A percentile compares a stretch with the other conserved stretches of the same genome.
Conservation (phyloP, 2,113 vertebrate species). For the Aepyceros melampus region DNA sequence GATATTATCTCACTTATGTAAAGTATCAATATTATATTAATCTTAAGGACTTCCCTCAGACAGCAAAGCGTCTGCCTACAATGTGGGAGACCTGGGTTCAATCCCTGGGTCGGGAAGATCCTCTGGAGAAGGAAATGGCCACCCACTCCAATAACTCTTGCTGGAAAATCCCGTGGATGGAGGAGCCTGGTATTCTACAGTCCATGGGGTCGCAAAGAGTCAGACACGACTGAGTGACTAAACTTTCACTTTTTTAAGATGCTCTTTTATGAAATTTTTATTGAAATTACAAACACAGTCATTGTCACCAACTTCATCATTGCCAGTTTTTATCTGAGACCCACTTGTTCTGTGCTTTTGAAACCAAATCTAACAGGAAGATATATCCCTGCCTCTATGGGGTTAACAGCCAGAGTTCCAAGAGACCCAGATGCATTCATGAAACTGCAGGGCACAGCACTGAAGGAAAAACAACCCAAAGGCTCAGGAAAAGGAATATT, state of each 20-base stretch:
- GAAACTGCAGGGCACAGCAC: fast-evolving
- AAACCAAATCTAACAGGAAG: background rate
- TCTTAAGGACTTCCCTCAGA: background rate
- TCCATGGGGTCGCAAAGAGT: background rate
- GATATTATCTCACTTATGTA: background rate
- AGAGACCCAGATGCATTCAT: background rate
- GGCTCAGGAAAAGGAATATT: background rate
- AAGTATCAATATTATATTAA: background rate
- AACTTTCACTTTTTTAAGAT: background rate
- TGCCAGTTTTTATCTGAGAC: background rate
- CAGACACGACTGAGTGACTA: fast-evolving
- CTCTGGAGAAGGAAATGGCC: background rate
- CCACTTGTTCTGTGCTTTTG: background rate
- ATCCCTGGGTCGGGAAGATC: background rate
- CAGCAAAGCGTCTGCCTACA: fast-evolving
- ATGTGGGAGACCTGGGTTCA: fast-evolving
- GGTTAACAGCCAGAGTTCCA: background rate
- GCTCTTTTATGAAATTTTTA: background rate
- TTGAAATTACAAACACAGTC: background rate
- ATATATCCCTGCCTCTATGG: background rate
- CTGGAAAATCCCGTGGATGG: fast-evolving
- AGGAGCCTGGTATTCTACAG: background rate
- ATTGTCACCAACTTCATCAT: background rate
- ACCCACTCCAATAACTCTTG: background rate
- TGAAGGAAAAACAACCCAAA: background rate